phyloP scores from a whole-genome alignment of 2,888 invertebrate genomes.

The Ophion costatus region DNA sequence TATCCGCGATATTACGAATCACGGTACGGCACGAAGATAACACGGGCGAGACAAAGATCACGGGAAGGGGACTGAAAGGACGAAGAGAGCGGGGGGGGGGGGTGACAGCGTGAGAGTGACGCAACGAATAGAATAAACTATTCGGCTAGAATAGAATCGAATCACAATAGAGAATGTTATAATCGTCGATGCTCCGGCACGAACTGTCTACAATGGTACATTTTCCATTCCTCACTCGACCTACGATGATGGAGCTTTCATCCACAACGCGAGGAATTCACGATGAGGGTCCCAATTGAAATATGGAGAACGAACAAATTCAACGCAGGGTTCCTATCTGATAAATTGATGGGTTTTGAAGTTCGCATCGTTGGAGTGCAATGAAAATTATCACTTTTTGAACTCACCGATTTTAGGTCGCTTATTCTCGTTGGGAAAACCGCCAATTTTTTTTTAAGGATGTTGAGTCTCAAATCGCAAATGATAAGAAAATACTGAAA shows the following conservation, averaged over 20 bases:
- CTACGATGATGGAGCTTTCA: conserved; percentile 46
- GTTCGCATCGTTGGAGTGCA: too few relatives aligned
- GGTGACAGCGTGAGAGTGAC: conserved; percentile 39
- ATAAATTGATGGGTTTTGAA: too few relatives aligned
- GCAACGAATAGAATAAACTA: conserved; percentile 59
- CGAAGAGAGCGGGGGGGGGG: not conserved
- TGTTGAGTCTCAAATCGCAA: too few relatives aligned
- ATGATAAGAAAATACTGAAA: too few relatives aligned
- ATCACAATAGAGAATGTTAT: conserved; percentile 55
- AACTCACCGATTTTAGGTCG: too few relatives aligned
- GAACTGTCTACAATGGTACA: not conserved
- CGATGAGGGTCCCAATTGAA: conserved; percentile 31
- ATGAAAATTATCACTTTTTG: too few relatives aligned
- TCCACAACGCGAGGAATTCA: conserved; percentile 38
- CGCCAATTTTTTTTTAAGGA: too few relatives aligned
- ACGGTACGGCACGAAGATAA: not conserved
- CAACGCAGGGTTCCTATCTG: not conserved
- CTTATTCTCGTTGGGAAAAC: too few relatives aligned
- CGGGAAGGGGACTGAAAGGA: not conserved
- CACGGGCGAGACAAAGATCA: not conserved
- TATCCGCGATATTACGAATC: too few relatives aligned
- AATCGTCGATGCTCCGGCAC: conserved; percentile 47
- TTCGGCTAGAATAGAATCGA: conserved; percentile 63
- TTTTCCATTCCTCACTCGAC: conserved; percentile 39
- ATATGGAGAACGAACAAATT: conserved; percentile 6